Base-by-base conservation (phyloP, 2,888 invertebrate genomes). In the Plagodis dolabraria region DNA sequence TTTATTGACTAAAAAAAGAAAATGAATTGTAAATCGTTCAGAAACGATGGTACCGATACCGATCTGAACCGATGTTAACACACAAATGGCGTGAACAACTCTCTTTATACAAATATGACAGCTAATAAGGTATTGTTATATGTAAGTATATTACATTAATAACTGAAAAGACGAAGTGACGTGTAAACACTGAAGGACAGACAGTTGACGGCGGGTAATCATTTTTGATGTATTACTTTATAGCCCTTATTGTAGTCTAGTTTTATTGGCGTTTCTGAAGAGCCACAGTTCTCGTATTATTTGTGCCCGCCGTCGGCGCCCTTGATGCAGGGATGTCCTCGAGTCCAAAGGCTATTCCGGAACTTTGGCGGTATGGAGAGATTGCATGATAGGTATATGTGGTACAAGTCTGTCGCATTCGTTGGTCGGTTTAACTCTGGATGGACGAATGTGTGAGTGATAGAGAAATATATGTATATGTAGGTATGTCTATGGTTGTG, bases 401-500 rank as follows among this genome's bases (percentile, higher is more conserved):
- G 36, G 0, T 10, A 34, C 11, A 7, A 45, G 47, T 57, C 55
- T 49, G 10, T 50, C 62, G 58, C 58, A 56, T 47, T 59, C 52
- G 33, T 34, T 42, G 54, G 34, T 35, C 44, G 12, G 45, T 60
- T 48, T 53, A 7, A 36, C 36, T 36, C 36, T 53, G 57, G 11
- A 44, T 47, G 53, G 33, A 35, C 44, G 46, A 33, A 0, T 40
- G 53, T 35, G 63, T 47, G 52, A 38, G 35, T 42, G 57, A 42
- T 11, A 57, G 50, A 58, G 49, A 48, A 52, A 46, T 48, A 55
- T 71, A 64, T 69, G 62, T 71, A 56, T 69, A 68, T 71, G 22
- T 22, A 22, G 71, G 67, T 77, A 71, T 77, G 77, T 80, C 74
- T 76, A 83, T 56, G 87, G 86, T 88, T 88, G 87, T 87, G 83